Base-by-base conservation (phyloP, 2,113 vertebrate species). In the Colistium nudipinnis region DNA sequence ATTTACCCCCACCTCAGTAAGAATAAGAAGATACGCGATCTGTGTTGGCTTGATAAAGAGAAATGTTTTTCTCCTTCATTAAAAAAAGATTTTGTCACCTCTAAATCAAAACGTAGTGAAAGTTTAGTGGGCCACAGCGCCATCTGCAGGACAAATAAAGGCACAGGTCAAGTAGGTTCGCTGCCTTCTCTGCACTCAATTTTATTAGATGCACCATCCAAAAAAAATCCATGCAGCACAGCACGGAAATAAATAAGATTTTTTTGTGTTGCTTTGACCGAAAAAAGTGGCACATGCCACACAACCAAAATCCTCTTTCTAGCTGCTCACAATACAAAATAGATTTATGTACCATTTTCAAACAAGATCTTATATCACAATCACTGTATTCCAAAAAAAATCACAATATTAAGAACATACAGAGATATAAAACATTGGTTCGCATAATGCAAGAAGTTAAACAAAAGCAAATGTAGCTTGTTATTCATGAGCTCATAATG, bases 401-500 rank as follows among this genome's bases (percentile, higher is more conserved):
- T 43, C 43, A 72, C 73, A 56, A 74, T 74, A 78, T 68, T 38
- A 51, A 70, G 22, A 30, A 59, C 16, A 11, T 60, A 82, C 39
- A 84, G 79, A 73, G 1, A 67, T 74, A 81, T 44, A 83, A 86
- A 88, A 84, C 39, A 64, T 45, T n/a, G n/a, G 31, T 45, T 66
- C 28, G 70, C 67, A 59, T 61, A 61, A 78, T 70, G 31, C 19
- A 53, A 31, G 13, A 2, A 35, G 25, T 48, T 62, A 1, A 19
- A 74, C n/a, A n/a, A 77, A 80, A 74, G 31, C 27, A 82, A 82
- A 85, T 80, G 78, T 80, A 76, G 48, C 54, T 71, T 38, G 71
- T 55, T 48, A 47, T 47, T 45, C n/a, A 22, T 35, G 39, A 33
- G 73, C 31, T 79, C 67, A 44, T 81, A 72, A 81, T 49, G 30